These are phyloP conservation scores for Mustela nigripes DNA, from an alignment of 2,113 vertebrate genomes.

Conservation along the genomic window DNA sequence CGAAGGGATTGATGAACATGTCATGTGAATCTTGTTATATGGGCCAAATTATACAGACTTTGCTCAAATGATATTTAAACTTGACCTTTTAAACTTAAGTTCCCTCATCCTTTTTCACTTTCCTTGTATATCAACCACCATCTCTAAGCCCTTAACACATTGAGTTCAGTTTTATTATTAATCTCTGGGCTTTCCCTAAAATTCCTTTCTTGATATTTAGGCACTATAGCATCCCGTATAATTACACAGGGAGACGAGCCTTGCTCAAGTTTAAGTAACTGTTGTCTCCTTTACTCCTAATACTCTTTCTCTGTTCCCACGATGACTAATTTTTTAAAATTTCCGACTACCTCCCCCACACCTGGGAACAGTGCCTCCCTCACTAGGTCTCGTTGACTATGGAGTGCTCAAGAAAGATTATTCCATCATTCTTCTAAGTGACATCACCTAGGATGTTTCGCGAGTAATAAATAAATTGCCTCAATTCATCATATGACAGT, in stretches of 20 bases:
- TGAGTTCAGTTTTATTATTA: conserved; percentile 70
- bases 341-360: conserved; percentile 12
- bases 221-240: conserved; percentile 8
- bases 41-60: conserved; percentile 77
- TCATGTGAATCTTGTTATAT: conserved; percentile 77
- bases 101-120: conserved; percentile 69
- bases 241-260: conserved; percentile 47
- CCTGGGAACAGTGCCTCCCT: not conserved
- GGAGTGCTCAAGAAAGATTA: conserved; percentile 65
- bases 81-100: conserved; percentile 80
- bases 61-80: conserved; percentile 81
- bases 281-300: conserved; percentile 29
- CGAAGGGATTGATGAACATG: conserved; percentile 76
- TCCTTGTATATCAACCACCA: conserved; percentile 65
- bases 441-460: conserved; percentile 78
- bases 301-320: not conserved
- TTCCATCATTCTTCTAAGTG: conserved; percentile 79
- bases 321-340: conserved; percentile 61
- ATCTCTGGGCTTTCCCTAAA: conserved; percentile 62
- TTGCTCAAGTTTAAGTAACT: conserved; percentile 32
- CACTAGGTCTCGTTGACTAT: conserved; percentile 59
- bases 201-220: conserved; percentile 66
- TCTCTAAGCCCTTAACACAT: conserved; percentile 41
- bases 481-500: conserved; percentile 80
- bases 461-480: conserved; percentile 83